Base-by-base conservation (phyloP, 2,113 vertebrate genomes). In the Colaptes auratus region DNA sequence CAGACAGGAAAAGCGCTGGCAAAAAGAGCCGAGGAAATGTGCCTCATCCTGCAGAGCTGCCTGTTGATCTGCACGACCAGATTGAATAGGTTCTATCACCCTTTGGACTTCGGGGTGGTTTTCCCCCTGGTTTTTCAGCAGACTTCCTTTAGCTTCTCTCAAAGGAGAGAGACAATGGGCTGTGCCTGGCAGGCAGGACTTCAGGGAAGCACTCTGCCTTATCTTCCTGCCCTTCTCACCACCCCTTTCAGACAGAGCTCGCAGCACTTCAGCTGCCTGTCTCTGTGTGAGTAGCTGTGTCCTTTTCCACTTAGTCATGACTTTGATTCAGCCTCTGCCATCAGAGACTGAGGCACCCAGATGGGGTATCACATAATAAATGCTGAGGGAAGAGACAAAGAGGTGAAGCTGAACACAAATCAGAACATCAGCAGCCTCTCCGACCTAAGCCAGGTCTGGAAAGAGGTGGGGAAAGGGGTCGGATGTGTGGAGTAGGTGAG, bases 301-400 rank as follows among this genome's bases (percentile, higher is more conserved):
- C 52, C 74, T 93, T 67, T 92, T 33, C 89, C 74, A 3, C 35
- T 89, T 59, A 73, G 39, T 1, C 2, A 35, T 59, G 73, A 55
- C 33, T 88, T 94, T 89, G 66, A 63, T 88, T 87, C 56, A 50
- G 71, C 28, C 56, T 90, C 72, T 88, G 56, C 74, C 63, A 12
- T 27, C 67, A 56, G 78, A 76, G 80, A 82, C 59, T 4, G 12
- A 78, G 74, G 80, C 74, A 66, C 52, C 42, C 61, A 79, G 65
- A 27, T 3, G 8, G 21, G 39, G 42, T 50, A 65, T 89, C 82
- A 17, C 50, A 4, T 44, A 58, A 81, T 52, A 85, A 94, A 69
- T 78, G 71, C 63, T 52, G 83, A 94, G 53, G 66, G 50, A 56
- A 42, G 0, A 63, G 48, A 87, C 59, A 64, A 90, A 87, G 81